These are phyloP conservation scores for Mesocentrotus franciscanus DNA, from an alignment of 53 echinoderm and acorn worm species.

Conservation along the genomic window DNA sequence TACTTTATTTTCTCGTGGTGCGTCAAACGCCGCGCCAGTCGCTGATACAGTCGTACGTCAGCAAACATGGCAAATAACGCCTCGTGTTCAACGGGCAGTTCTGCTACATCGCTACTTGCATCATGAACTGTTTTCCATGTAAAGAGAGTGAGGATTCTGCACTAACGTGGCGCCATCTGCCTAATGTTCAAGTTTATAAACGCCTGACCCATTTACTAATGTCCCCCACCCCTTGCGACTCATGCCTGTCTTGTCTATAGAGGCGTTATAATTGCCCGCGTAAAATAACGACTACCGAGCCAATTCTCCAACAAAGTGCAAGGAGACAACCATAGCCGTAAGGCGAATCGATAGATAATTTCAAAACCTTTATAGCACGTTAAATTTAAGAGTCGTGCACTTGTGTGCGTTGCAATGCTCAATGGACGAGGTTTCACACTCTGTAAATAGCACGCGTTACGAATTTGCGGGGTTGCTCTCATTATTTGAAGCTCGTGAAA, in stretches of 20 bases:
- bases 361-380: neutral
- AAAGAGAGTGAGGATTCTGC: too few species aligned
- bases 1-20: too few species aligned
- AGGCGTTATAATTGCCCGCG: conserved; percentile 28
- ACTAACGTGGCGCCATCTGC: neutral
- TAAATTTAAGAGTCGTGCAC: neutral
- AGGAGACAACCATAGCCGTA: neutral
- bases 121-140: too few species aligned
- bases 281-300: conserved; percentile 13
- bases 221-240: neutral
- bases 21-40: too few species aligned
- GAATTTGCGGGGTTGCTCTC: neutral
- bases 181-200: neutral
- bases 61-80: too few species aligned
- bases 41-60: too few species aligned
- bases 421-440: neutral
- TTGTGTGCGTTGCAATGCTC: neutral
- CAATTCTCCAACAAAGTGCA: neutral
- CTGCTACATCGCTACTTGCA: too few species aligned
- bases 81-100: too few species aligned
- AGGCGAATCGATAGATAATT: conserved; percentile 47
- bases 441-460: neutral
- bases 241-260: neutral
- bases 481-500: too few species aligned
- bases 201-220: neutral